A percentile compares a stretch with the other conserved stretches of the same genome.
These are phyloP conservation scores for Xenopus borealis DNA, from an alignment of 2,113 vertebrate species.

Conservation along the genomic window DNA sequence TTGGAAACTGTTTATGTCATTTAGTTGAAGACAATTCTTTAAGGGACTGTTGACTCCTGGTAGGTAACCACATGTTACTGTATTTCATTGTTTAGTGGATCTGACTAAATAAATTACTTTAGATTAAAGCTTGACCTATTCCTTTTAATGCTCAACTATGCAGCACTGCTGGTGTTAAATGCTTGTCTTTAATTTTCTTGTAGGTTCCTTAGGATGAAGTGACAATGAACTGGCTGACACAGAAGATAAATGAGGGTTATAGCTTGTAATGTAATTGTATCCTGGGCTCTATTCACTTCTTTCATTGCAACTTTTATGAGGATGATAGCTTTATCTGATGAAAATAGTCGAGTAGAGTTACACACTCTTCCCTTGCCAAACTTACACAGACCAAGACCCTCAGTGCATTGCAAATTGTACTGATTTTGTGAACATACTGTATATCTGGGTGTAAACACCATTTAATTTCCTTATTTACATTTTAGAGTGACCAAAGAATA, in stretches of 20 bases:
- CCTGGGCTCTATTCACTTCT: neutral
- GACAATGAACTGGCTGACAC: slow-evolving; percentile 22
- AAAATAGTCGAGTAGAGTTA: too few species aligned
- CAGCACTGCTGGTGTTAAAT: neutral
- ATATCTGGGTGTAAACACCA: too few species aligned
- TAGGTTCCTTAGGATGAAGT: slow-evolving; percentile 13
- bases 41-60: neutral
- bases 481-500: too few species aligned
- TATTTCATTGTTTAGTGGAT: neutral
- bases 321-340: slow-evolving; percentile 8
- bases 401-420: too few species aligned
- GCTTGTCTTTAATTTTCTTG: slow-evolving; percentile 3
- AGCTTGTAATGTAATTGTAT: slow-evolving; percentile 30
- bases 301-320: slow-evolving; percentile 22
- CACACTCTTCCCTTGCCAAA: too few species aligned
- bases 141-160: neutral
- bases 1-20: too few species aligned
- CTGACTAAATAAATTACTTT: slow-evolving; percentile 11
- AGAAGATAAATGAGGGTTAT: slow-evolving; percentile 24
- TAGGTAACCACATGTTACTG: neutral
- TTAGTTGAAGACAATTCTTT: too few species aligned
- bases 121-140: slow-evolving; percentile 10
- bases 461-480: too few species aligned
- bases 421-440: too few species aligned
- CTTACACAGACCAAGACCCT: too few species aligned